Conservation (phyloP, 2,888 invertebrate genomes). For the Pyrrhia umbra region DNA sequence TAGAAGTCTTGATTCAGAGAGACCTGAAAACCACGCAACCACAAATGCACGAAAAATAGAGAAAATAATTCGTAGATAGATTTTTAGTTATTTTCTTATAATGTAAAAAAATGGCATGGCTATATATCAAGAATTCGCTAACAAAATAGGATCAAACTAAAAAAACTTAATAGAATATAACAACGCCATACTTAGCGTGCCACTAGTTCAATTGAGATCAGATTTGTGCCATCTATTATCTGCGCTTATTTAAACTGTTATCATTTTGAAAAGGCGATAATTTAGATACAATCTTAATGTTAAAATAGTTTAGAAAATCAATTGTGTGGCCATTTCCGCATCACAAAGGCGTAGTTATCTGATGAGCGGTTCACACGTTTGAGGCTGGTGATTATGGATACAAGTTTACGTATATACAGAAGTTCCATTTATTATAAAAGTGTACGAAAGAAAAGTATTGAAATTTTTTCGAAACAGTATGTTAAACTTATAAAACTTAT, state of each 20-base stretch:
- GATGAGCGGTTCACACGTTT: slow-evolving; percentile 35
- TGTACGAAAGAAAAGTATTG: background rate
- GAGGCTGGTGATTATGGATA: slow-evolving; percentile 17
- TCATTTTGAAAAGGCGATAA: slow-evolving; percentile 29
- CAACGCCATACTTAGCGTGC: background rate
- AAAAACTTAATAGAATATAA: slow-evolving; percentile 1
- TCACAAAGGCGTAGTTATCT: slow-evolving; percentile 50
- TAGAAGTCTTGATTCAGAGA: too few species aligned
- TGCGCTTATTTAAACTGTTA: slow-evolving; percentile 15
- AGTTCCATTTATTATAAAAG: background rate
- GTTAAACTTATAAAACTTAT: too few species aligned
- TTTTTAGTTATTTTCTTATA: background rate
- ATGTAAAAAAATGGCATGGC: too few species aligned
- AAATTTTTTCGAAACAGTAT: background rate
- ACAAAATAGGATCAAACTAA: background rate
- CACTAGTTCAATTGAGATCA: background rate
- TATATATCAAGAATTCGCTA: background rate
- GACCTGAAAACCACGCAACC: too few species aligned
- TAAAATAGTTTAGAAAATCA: slow-evolving; percentile 55
- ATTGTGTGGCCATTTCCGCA: slow-evolving; percentile 44
- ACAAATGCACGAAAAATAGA: too few species aligned
- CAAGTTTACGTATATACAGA: background rate
- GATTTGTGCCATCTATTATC: slow-evolving; percentile 27
- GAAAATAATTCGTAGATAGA: background rate
- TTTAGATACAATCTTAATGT: slow-evolving; percentile 48